These are phyloP conservation scores for Hyperopisus bebe DNA, from an alignment of 2,113 vertebrate genomes.

Conservation along the genomic window DNA sequence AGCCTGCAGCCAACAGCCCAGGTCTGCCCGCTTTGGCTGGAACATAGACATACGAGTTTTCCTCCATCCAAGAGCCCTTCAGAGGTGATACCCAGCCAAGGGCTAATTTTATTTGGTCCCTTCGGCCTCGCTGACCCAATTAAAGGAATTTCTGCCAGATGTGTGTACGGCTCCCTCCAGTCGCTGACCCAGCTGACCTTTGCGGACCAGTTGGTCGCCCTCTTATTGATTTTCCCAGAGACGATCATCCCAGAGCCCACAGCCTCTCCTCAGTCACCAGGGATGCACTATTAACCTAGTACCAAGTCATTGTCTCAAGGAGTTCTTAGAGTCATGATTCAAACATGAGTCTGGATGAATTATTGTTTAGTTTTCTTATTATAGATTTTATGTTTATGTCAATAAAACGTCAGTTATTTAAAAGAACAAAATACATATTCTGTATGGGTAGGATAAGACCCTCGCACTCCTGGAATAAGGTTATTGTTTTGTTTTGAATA, in stretches of 20 bases:
- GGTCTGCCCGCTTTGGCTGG: neutral
- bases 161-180: neutral
- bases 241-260: constrained; percentile 20
- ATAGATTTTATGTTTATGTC: neutral
- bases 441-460: neutral
- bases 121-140: neutral
- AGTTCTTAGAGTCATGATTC: neutral
- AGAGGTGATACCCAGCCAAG: neutral
- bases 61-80: neutral
- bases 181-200: neutral
- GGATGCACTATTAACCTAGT: neutral
- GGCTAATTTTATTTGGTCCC: constrained; percentile 8
- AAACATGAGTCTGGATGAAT: neutral
- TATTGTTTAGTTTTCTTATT: neutral
- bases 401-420: neutral
- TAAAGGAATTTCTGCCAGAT: constrained; percentile 26
- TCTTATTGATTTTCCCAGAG: constrained; percentile 24
- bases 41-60: neutral
- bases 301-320: neutral
- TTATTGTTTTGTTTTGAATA: neutral
- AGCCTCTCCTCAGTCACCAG: constrained; percentile 16
- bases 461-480: neutral
- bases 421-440: neutral
- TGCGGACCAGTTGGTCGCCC: neutral
- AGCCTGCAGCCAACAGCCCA: neutral